Conservation (phyloP, 2,113 vertebrate genomes). For the Noturus placidus region DNA sequence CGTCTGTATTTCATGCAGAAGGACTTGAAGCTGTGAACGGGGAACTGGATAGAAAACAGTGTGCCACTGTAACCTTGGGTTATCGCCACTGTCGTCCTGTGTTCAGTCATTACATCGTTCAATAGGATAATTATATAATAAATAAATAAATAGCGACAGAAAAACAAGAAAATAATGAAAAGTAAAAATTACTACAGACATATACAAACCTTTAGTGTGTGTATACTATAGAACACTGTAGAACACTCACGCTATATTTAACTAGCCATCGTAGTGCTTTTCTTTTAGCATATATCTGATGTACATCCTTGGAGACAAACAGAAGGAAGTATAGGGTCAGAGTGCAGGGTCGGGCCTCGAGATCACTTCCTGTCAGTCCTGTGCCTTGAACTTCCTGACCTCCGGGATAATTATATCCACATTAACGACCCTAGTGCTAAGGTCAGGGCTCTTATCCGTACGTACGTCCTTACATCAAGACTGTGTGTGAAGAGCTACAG, state of each 20-base stretch:
- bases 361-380: conserved; percentile 14
- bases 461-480: neutral
- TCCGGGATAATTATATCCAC: neutral
- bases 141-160: too few species aligned
- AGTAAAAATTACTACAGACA: too few species aligned
- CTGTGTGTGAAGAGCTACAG: conserved; percentile 1
- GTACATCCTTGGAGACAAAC: neutral
- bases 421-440: neutral
- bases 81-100: too few species aligned
- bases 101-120: neutral
- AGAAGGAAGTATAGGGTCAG: neutral
- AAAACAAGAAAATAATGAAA: too few species aligned
- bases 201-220: too few species aligned
- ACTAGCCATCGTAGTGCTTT: neutral
- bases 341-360: neutral
- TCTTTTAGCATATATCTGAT: neutral
- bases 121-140: too few species aligned
- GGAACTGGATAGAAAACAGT: too few species aligned
- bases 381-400: neutral
- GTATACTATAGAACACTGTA: too few species aligned
- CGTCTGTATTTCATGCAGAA: too few species aligned
- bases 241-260: neutral
- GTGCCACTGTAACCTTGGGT: neutral
- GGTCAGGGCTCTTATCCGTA: neutral
- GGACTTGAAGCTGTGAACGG: too few species aligned